phyloP scores from a whole-genome alignment of 2,113 vertebrate genomes.

The human (Homo sapiens) region DNA sequence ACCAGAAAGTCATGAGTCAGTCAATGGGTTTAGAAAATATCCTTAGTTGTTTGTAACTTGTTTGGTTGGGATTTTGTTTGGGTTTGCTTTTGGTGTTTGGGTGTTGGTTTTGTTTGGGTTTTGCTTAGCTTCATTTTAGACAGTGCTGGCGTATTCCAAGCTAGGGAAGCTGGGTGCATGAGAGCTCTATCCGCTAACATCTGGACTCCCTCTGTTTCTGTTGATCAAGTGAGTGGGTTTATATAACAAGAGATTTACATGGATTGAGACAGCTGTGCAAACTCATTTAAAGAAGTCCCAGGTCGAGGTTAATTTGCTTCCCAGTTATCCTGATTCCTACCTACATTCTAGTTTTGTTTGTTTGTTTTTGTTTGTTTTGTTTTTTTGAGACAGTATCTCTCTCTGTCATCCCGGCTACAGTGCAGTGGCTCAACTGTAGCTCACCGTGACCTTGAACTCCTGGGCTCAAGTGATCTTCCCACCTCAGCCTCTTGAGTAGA shows the following conservation, averaged over 20 bases:
- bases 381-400: too few relatives aligned
- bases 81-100: neutral
- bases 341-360: neutral
- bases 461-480: too few relatives aligned
- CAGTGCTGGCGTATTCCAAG: neutral
- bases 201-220: constrained; percentile 18
- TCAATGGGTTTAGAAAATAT: constrained; percentile 48
- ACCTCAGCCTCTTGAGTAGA: too few relatives aligned
- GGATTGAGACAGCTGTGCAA: neutral
- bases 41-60: neutral
- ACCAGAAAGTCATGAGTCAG: neutral
- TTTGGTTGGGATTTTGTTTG: neutral
- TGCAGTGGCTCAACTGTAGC: too few relatives aligned
- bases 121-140: neutral
- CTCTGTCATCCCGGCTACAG: too few relatives aligned
- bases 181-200: constrained; percentile 39
- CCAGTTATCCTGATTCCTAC: neutral
- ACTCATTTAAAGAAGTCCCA: neutral
- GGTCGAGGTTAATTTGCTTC: neutral
- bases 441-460: too few relatives aligned
- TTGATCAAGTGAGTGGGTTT: constrained; percentile 37
- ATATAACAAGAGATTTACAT: constrained; percentile 38
- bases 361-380: too few relatives aligned
- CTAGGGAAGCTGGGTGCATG: neutral
- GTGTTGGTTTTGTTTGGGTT: neutral